These are phyloP conservation scores for Drosophila paramelanica DNA, from an alignment of 2,888 invertebrate genomes.

Conservation along the genomic window DNA sequence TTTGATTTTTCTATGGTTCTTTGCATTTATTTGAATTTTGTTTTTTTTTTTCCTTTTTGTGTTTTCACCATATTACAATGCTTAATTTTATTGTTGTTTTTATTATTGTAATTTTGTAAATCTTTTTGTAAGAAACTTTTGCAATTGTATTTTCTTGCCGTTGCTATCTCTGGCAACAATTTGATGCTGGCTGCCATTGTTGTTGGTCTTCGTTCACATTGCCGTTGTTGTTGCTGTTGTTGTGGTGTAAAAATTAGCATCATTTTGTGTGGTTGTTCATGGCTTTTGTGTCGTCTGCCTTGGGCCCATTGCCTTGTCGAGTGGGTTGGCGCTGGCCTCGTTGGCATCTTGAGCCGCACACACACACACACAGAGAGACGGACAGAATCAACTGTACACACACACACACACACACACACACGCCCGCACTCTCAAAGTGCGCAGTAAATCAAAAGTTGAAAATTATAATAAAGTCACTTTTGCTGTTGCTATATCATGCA, in stretches of 20 bases:
- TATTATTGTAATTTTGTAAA: slow-evolving; percentile 78
- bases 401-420: slow-evolving; percentile 13
- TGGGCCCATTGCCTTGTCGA: slow-evolving; percentile 32
- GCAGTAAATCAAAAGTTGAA: slow-evolving; percentile 80
- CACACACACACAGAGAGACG: slow-evolving; percentile 29
- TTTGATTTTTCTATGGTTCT: slow-evolving; percentile 31
- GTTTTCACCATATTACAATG: slow-evolving; percentile 73
- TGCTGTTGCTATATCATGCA: slow-evolving; percentile 72
- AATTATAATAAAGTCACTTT: slow-evolving; percentile 80
- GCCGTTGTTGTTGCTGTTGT: slow-evolving; percentile 36
- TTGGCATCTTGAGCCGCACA: slow-evolving; percentile 49
- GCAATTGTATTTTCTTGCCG: slow-evolving; percentile 72
- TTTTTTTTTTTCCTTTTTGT: slow-evolving; percentile 26
- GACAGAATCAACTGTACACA: slow-evolving; percentile 35
- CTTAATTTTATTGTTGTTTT: slow-evolving; percentile 79
- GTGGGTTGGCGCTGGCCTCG: slow-evolving; percentile 42
- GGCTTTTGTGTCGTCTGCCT: slow-evolving; percentile 63
- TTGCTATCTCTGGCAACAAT: slow-evolving; percentile 48
- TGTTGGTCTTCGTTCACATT: slow-evolving; percentile 9
- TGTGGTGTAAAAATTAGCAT: slow-evolving; percentile 71
- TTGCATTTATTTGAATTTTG: neutral
- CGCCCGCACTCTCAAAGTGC: slow-evolving; percentile 36
- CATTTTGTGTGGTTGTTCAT: slow-evolving; percentile 61
- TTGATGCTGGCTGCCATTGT: slow-evolving; percentile 28
- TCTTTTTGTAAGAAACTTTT: slow-evolving; percentile 73